These are phyloP conservation scores for Ganaspis sp. DNA, from an alignment of 1,140 invertebrate genomes.

Conservation along the genomic window DNA sequence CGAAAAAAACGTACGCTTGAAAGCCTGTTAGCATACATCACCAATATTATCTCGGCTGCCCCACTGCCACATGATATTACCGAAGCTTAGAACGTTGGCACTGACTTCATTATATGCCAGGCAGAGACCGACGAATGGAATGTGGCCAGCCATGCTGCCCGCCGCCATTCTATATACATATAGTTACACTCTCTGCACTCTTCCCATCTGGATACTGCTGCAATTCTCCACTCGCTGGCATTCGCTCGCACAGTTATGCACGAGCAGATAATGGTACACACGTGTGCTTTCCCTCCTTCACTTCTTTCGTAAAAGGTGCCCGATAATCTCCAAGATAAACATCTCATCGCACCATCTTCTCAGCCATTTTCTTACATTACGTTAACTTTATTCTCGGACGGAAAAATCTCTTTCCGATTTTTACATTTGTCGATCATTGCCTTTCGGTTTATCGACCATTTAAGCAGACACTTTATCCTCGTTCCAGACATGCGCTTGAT, in stretches of 20 bases:
- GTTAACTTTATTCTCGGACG: neutral
- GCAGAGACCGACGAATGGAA: slow-evolving; percentile 61
- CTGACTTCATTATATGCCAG: slow-evolving; percentile 72
- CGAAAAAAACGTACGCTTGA: slow-evolving; percentile 59
- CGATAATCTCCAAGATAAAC: slow-evolving; percentile 8
- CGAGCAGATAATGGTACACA: slow-evolving; percentile 16
- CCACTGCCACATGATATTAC: slow-evolving; percentile 69
- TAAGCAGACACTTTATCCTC: neutral
- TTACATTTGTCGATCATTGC: neutral
- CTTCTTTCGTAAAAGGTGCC: neutral
- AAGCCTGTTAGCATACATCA: slow-evolving; percentile 74
- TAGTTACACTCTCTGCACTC: neutral
- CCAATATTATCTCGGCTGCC: slow-evolving; percentile 72
- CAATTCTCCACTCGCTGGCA: neutral
- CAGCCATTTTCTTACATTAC: neutral
- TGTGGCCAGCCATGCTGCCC: slow-evolving; percentile 59
- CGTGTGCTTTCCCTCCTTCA: slow-evolving; percentile 11
- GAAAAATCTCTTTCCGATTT: neutral
- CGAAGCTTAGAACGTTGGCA: slow-evolving; percentile 70
- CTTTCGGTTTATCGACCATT: neutral
- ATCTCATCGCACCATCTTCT: slow-evolving; percentile 16
- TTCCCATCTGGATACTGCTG: neutral
- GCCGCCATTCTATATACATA: neutral
- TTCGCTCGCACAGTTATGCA: slow-evolving; percentile 12
- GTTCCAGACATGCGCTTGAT: too few species aligned